Conservation (phyloP, 2,888 invertebrate genomes). For the Crocallis elinguaria region DNA sequence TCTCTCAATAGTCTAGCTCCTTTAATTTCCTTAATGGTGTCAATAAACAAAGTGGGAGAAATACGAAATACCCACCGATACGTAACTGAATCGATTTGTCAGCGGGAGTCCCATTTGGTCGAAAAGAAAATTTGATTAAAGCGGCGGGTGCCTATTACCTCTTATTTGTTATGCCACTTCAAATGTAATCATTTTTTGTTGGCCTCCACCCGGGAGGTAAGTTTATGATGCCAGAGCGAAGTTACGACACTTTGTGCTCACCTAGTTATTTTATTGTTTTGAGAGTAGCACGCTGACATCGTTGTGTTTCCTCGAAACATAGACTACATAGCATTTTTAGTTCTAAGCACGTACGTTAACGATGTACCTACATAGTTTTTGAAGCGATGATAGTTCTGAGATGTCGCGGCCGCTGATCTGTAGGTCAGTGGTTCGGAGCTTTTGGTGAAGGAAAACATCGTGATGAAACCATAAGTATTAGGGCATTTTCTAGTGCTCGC, state of each 20-base stretch:
- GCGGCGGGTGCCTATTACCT: conserved; percentile 47
- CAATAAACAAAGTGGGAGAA: conserved; percentile 55
- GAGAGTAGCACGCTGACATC: conserved; percentile 4
- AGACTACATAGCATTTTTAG: no score
- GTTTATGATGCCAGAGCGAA: conserved; percentile 29
- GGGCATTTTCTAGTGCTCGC: no score
- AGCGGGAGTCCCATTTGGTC: conserved; percentile 59
- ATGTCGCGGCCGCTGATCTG: no score
- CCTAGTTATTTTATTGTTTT: conserved; percentile 20
- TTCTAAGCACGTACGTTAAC: no score
- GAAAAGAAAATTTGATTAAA: conserved; percentile 67
- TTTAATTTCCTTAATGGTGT: conserved; percentile 59
- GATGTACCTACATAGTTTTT: no score
- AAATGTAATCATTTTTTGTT: conserved; percentile 48
- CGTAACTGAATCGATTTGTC: conserved; percentile 66
- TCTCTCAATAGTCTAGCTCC: conserved; percentile 20
- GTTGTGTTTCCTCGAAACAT: conserved; percentile 13
- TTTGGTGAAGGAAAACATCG: no score
- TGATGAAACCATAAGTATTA: no score
- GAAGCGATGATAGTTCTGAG: no score
- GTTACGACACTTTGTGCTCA: conserved; percentile 28
- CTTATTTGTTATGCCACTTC: conserved; percentile 53
- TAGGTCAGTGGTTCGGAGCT: no score
- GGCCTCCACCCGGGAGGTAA: conserved; percentile 27
- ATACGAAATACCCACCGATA: conserved; percentile 43